Percentiles rank a stretch among this genome's conserved stretches.
phyloP scores from a whole-genome alignment of 2,888 invertebrate species.

The Cataglyphis cursor region DNA sequence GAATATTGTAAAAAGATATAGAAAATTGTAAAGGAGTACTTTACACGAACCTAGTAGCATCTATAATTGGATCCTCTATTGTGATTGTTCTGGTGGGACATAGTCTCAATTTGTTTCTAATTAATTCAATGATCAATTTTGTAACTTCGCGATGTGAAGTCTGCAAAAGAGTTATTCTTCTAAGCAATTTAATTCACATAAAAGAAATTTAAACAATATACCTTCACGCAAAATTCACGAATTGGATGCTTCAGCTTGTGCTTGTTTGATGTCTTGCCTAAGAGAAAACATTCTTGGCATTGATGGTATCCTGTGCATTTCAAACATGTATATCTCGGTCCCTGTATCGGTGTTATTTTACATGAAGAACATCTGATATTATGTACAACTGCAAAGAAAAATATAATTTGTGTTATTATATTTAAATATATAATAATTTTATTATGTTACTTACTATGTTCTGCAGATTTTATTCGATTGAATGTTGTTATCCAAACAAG shows the following conservation, averaged over 20 bases:
- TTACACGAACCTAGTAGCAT: constrained; percentile 59
- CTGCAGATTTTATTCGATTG: constrained; percentile 89
- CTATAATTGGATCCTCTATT: constrained; percentile 77
- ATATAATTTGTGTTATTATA: constrained; percentile 21
- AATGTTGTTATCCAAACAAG: constrained; percentile 90
- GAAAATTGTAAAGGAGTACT: neutral
- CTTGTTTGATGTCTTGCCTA: constrained; percentile 88
- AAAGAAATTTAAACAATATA: constrained; percentile 68
- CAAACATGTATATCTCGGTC: constrained; percentile 90
- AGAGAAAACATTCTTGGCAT: constrained; percentile 91
- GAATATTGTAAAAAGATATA: constrained; percentile 4
- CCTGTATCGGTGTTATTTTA: constrained; percentile 88
- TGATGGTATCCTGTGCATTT: constrained; percentile 90
- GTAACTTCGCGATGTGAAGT: constrained; percentile 84
- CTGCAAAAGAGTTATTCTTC: constrained; percentile 71
- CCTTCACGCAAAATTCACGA: constrained; percentile 89
- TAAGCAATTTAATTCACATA: neutral
- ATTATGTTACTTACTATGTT: constrained; percentile 86
- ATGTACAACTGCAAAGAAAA: constrained; percentile 87
- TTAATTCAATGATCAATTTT: constrained; percentile 83
- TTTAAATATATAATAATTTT: constrained; percentile 29
- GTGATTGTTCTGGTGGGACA: constrained; percentile 81
- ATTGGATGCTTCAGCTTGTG: constrained; percentile 91
- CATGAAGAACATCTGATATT: constrained; percentile 89
- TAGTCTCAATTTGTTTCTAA: constrained; percentile 84